These are phyloP conservation scores for Serranus cabrilla DNA, from an alignment of 2,797 vertebrate genomes.

Conservation along the genomic window DNA sequence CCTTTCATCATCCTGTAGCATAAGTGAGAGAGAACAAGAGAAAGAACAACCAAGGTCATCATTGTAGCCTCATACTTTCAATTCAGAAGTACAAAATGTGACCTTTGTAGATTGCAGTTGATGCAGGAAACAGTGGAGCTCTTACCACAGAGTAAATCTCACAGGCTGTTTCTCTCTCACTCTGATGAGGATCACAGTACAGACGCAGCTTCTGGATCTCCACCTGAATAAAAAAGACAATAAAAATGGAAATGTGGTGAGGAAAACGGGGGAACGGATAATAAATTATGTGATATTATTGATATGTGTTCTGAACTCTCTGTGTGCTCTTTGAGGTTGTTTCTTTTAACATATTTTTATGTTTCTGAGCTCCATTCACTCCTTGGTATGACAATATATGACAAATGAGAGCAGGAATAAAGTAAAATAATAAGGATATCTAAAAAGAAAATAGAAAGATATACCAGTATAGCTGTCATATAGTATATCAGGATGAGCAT, in stretches of 20 bases:
- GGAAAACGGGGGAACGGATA: neutral
- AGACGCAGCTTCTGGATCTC: conserved; percentile 89
- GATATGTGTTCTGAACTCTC: neutral
- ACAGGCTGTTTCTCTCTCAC: conserved; percentile 89
- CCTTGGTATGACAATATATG: neutral
- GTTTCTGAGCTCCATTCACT: neutral
- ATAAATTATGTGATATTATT: neutral
- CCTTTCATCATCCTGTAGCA: conserved; percentile 86
- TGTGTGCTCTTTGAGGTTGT: too few relatives aligned
- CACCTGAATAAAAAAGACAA: conserved; percentile 66
- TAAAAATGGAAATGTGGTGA: neutral
- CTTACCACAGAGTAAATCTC: conserved; percentile 90
- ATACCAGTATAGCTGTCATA: neutral
- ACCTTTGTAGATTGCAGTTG: neutral
- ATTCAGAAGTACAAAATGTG: neutral
- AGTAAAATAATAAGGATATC: neutral
- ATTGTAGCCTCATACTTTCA: neutral
- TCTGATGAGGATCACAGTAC: conserved; percentile 89
- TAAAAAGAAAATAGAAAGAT: neutral
- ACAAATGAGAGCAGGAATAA: neutral
- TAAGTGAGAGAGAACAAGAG: conserved; percentile 23
- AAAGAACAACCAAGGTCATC: conserved; percentile 7
- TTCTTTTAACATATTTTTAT: too few relatives aligned
- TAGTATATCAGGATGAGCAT: neutral
- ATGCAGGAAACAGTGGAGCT: neutral